phyloP scores from a whole-genome alignment of 2,113 vertebrate genomes.

The western clawed frog (Xenopus tropicalis) region UCB_Xtro_10.0 CM004448.2:87930001-87930500 shows the following conservation, averaged over 20 bases:
- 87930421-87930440: constrained; percentile 39
- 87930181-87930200: constrained; percentile 73
- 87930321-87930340: constrained; percentile 57
- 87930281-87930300: constrained; percentile 78
- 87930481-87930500: background rate
- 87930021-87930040: constrained; percentile 86
- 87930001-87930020: constrained; percentile 69
- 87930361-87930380: constrained; percentile 62
- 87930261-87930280: constrained; percentile 83
- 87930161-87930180: constrained; percentile 82
- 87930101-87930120: constrained; percentile 4
- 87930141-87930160: constrained; percentile 80
- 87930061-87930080: constrained; percentile 92
- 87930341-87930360: constrained; percentile 64
- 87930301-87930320: constrained; percentile 71
- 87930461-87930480: constrained; percentile 60
- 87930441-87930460: constrained; percentile 62
- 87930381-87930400: constrained; percentile 64
- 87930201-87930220: constrained; percentile 67
- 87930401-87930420: constrained; percentile 54
- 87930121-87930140: constrained; percentile 68
- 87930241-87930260: constrained; percentile 80
- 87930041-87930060: constrained; percentile 87
- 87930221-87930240: constrained; percentile 69
- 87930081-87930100: constrained; percentile 64